A percentile compares a stretch with the other conserved stretches of the same genome.
These are phyloP conservation scores for Salmo trutta DNA, from an alignment of 2,797 vertebrate species.

Conservation along the genomic window DNA sequence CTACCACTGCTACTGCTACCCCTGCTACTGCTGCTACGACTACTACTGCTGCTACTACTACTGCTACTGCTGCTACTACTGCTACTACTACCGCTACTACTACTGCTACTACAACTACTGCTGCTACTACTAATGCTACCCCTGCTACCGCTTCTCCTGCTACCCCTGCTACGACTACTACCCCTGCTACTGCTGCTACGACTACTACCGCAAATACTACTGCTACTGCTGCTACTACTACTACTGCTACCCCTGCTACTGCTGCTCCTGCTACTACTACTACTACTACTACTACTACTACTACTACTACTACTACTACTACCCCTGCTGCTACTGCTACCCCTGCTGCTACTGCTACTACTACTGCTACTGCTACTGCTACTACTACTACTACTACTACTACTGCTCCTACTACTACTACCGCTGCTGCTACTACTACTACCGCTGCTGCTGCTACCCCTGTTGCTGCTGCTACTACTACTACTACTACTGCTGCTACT, in stretches of 20 bases:
- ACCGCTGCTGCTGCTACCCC: too few relatives aligned
- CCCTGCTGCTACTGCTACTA: accelerated
- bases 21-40: accelerated
- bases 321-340: accelerated
- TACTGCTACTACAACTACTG: accelerated
- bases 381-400: accelerated
- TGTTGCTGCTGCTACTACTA: accelerated
- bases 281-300: too few relatives aligned
- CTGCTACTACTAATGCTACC: accelerated
- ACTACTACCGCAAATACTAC: accelerated
- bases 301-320: accelerated
- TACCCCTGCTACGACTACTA: too few relatives aligned
- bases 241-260: too few relatives aligned
- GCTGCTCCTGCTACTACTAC: accelerated
- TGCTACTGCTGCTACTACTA: accelerated
- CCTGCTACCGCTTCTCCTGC: accelerated
- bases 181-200: too few relatives aligned
- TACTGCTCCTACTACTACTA: accelerated
- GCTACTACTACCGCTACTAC: accelerated
- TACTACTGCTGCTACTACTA: accelerated
- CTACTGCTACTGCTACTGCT: accelerated
- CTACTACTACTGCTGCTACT: accelerated
- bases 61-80: accelerated
- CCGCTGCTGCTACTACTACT: too few relatives aligned
- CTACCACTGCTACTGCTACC: accelerated